A percentile compares a stretch with the other conserved stretches of the same genome.
These are phyloP conservation scores for Congeria kusceri DNA, from an alignment of 2,888 invertebrate species.

Conservation along the genomic window DNA sequence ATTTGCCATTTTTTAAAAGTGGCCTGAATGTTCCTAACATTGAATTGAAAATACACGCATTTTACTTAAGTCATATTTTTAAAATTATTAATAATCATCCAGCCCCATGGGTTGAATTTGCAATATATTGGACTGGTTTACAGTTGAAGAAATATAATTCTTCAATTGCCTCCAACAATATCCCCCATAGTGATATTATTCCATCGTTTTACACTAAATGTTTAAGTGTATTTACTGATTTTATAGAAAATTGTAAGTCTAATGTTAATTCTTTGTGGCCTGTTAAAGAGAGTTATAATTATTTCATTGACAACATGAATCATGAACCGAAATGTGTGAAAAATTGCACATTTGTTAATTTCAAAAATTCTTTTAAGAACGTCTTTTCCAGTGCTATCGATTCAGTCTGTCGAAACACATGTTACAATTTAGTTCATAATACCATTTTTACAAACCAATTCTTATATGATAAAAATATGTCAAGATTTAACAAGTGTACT, in stretches of 20 bases:
- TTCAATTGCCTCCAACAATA: neutral
- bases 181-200: neutral
- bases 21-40: slow-evolving; percentile 43
- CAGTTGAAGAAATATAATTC: slow-evolving; percentile 7
- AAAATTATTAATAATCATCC: slow-evolving; percentile 11
- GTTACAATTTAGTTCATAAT: too few relatives aligned
- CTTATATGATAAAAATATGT: too few relatives aligned
- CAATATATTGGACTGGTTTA: slow-evolving; percentile 36
- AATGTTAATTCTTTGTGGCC: neutral
- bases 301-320: neutral
- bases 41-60: slow-evolving; percentile 24
- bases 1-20: slow-evolving; percentile 21
- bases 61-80: slow-evolving; percentile 25
- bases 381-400: too few relatives aligned
- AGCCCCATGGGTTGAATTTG: slow-evolving; percentile 11
- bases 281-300: neutral
- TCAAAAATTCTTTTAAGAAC: too few relatives aligned
- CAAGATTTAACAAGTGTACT: too few relatives aligned
- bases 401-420: too few relatives aligned
- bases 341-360: too few relatives aligned
- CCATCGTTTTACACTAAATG: neutral
- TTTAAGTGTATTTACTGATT: neutral
- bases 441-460: too few relatives aligned
- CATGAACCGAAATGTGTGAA: too few relatives aligned
- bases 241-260: neutral